Percentiles rank a stretch among this genome's conserved stretches.
These are phyloP conservation scores for Epirrita christyi DNA, from an alignment of 2,888 invertebrate species.

Conservation along the genomic window DNA sequence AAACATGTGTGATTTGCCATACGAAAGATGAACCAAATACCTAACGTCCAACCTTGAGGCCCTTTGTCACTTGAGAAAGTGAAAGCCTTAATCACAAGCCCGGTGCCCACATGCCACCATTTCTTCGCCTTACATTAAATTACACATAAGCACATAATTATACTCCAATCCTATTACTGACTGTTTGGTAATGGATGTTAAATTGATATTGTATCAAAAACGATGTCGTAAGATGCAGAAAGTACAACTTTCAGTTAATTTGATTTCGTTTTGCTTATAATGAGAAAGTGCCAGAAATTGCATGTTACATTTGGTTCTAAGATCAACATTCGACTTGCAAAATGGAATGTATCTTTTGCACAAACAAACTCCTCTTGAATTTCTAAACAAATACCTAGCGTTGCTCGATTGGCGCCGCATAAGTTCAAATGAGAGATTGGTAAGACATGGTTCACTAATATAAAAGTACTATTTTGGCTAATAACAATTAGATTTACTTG, in stretches of 20 bases:
- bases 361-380: slow-evolving; percentile 44
- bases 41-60: slow-evolving; percentile 62
- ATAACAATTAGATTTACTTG: too few species aligned
- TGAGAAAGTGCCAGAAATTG: slow-evolving; percentile 52
- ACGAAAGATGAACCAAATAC: slow-evolving; percentile 47
- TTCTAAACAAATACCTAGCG: slow-evolving; percentile 51
- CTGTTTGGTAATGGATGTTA: slow-evolving; percentile 51
- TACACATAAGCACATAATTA: slow-evolving; percentile 39
- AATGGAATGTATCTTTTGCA: slow-evolving; percentile 45
- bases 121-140: slow-evolving; percentile 56
- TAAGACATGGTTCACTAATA: slow-evolving; percentile 10
- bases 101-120: slow-evolving; percentile 35
- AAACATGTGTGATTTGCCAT: slow-evolving; percentile 30
- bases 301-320: slow-evolving; percentile 46
- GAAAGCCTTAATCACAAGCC: slow-evolving; percentile 62
- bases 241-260: slow-evolving; percentile 36
- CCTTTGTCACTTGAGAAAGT: slow-evolving; percentile 72
- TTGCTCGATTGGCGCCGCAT: slow-evolving; percentile 35
- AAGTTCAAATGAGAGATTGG: slow-evolving; percentile 32
- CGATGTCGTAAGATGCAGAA: slow-evolving; percentile 26
- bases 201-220: slow-evolving; percentile 44
- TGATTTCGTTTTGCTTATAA: slow-evolving; percentile 39
- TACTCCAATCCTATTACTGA: slow-evolving; percentile 48
- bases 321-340: slow-evolving; percentile 43
- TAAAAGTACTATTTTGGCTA: too few species aligned